Conservation (phyloP, 2,888 invertebrate species). For the Acanthopleura granulata region DNA sequence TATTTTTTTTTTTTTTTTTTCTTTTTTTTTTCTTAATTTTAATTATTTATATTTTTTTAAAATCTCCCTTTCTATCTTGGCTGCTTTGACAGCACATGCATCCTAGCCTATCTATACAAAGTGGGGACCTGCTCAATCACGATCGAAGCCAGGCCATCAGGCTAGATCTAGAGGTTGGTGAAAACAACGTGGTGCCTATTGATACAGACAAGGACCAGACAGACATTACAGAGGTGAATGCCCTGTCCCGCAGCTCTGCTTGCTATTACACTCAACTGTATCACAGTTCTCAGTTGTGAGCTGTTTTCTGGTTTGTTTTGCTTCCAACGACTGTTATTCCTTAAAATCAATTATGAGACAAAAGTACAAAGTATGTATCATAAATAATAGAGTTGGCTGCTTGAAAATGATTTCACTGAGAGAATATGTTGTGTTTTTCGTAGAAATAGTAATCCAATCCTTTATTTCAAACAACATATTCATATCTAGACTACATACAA, state of each 20-base stretch:
- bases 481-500: too few relatives aligned
- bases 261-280: too few relatives aligned
- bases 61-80: constrained; percentile 9
- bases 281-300: too few relatives aligned
- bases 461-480: too few relatives aligned
- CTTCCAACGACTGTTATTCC: too few relatives aligned
- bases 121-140: constrained; percentile 58
- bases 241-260: not conserved
- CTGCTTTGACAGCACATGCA: constrained; percentile 15
- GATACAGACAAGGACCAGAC: not conserved
- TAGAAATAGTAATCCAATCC: too few relatives aligned
- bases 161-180: not conserved
- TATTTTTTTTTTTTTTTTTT: not conserved
- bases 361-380: too few relatives aligned
- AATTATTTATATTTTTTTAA: not conserved
- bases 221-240: not conserved
- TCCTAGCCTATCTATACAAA: constrained; percentile 57
- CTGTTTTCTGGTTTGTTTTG: too few relatives aligned
- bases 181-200: not conserved
- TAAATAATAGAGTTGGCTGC: too few relatives aligned
- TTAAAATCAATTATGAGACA: too few relatives aligned
- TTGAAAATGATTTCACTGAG: too few relatives aligned
- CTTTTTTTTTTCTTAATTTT: not conserved
- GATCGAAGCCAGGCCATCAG: constrained; percentile 9
- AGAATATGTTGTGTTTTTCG: too few relatives aligned